Evolutionary conservation across 2,888 invertebrate species (phyloP).

Genomic region (Trisateles emortualis): DNA sequence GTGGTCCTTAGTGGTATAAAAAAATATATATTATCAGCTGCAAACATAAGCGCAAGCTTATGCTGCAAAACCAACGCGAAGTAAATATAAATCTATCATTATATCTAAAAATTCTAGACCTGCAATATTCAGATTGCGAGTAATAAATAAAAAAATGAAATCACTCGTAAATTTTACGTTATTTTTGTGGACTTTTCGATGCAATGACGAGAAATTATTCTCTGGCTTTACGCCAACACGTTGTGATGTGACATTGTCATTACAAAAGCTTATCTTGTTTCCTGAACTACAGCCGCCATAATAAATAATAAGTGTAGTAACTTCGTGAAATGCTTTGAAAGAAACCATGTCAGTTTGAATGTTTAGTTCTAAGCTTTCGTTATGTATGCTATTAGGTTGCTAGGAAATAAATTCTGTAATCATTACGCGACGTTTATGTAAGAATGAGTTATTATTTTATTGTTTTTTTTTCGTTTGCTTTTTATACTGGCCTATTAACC

Average conservation of each 20-base stretch:
- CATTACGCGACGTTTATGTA: slow-evolving; percentile 22
- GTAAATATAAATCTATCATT: no score
- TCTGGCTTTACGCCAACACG: slow-evolving; percentile 38
- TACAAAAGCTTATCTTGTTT: slow-evolving; percentile 35
- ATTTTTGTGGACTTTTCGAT: neutral
- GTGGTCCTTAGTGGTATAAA: no score
- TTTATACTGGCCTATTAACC: no score
- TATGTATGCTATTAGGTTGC: slow-evolving; percentile 43
- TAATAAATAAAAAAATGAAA: slow-evolving; percentile 25
- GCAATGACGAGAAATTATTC: slow-evolving; percentile 18
- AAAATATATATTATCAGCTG: no score
- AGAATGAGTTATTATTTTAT: neutral
- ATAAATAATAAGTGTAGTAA: slow-evolving; percentile 42
- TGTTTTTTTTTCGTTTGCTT: neutral
- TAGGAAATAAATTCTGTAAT: slow-evolving; percentile 18
- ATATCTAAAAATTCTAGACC: slow-evolving; percentile 28
- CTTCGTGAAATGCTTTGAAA: slow-evolving; percentile 13
- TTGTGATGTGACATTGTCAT: slow-evolving; percentile 22
- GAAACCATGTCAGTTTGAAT: slow-evolving; percentile 34
- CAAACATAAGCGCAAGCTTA: no score
- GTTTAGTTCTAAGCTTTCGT: slow-evolving; percentile 28
- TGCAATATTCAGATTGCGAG: neutral
- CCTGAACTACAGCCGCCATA: slow-evolving; percentile 29
- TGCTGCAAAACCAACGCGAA: no score
- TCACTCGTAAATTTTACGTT: slow-evolving; percentile 7